Evolutionary conservation across 1,140 invertebrate species (phyloP), one percentile per base, ranked within the genome.

Genomic region (Drosophila yakuba): DNA sequence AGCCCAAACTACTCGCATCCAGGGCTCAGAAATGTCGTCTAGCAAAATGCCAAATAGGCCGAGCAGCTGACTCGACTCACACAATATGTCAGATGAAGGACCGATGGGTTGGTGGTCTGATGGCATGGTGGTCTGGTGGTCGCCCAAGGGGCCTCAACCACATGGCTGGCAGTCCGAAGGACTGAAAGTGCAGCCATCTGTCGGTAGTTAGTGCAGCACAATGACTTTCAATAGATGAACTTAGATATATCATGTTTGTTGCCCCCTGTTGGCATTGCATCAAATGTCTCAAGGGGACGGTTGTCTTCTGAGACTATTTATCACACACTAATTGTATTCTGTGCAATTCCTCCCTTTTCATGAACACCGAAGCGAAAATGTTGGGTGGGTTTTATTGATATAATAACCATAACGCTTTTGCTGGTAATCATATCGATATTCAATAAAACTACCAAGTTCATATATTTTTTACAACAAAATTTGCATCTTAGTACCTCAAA

Each of bases 51-150:
- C 75, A 89, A 82, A 55, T 62, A 76, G 62, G 68, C 51, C 77
- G 80, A 67, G 67, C 81, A 82, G 74, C 83, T 86, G 82, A 58
- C 79, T 36, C 15, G 20, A 20, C 39, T 86, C 80, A 28, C 78
- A 83, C 64, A 78, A 28, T 36, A 56, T 41, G 54, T 56, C 36
- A 39, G 6, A 20, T 14, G 36, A 51, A 39, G 58, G 45, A 35
- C 3, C 23, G 47, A 8, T 0, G 23, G 44, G 39, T 14, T 44
- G 38, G 39, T 17, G 32, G 32, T 10, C 28, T 4, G 25, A 0
- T 25, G 25, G 4, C 5, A 4, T 4, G 25, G 25, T 25, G 28
- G 28, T 7, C 28, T 6, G 28, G 28, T 8, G 8, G 56, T 25
- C 38, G 43, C 20, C 48, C 64, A 12, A 25, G 60, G 45, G 60